Conservation (phyloP, 2,113 vertebrate species). For the Pterophyllum scalare region DNA sequence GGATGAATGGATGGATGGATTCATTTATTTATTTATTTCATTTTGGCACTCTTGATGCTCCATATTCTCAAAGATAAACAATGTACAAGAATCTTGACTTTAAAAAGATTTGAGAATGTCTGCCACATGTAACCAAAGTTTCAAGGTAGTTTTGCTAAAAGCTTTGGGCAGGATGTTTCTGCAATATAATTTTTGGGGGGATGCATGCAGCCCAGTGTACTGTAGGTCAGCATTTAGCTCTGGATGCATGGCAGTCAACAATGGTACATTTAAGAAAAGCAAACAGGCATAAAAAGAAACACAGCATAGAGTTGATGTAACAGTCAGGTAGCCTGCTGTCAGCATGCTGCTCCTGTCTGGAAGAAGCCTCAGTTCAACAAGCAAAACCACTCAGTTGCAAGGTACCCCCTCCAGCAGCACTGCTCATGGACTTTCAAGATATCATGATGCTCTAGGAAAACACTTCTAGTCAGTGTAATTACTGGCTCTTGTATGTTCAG, state of each 20-base stretch:
- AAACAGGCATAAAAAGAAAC: slow-evolving; percentile 25
- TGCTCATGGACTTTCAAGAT: background rate
- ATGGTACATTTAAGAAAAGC: slow-evolving; percentile 2
- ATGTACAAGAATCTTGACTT: background rate
- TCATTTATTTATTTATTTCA: no score
- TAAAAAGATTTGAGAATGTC: no score
- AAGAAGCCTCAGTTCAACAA: background rate
- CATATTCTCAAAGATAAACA: background rate
- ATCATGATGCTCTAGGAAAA: background rate
- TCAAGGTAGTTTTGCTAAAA: background rate
- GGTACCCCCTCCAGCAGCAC: background rate
- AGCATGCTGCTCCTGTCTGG: slow-evolving; percentile 21
- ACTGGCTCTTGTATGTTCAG: background rate
- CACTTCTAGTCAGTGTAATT: background rate
- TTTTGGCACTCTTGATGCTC: no score
- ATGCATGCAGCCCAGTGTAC: background rate
- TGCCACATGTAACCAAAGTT: background rate
- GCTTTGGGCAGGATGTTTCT: background rate
- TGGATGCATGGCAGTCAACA: slow-evolving; percentile 4
- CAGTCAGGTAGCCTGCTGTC: slow-evolving; percentile 14
- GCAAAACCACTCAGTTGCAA: slow-evolving; percentile 25
- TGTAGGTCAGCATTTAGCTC: background rate
- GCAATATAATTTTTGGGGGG: background rate
- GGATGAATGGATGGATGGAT: no score
- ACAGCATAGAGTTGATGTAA: slow-evolving; percentile 22